These are phyloP conservation scores for Haliclona indistincta DNA, from an alignment of 37 sponge, comb jelly and placozoan species.

Conservation along the genomic window DNA sequence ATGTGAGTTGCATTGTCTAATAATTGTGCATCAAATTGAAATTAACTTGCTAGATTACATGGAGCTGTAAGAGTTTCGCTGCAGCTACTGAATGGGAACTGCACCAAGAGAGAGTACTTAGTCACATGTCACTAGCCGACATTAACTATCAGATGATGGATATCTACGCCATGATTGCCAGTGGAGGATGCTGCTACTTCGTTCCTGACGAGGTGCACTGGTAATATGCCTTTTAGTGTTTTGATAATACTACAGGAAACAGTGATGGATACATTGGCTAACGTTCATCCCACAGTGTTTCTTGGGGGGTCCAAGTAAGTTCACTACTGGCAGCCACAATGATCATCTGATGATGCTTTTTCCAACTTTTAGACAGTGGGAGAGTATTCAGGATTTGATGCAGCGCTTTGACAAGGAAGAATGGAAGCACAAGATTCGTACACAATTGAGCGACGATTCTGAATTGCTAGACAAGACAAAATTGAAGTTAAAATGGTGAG, in stretches of 20 bases:
- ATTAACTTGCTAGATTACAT: conserved; percentile 50
- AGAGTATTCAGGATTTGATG: no score
- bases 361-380: no score
- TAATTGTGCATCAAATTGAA: background rate
- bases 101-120: conserved; percentile 71
- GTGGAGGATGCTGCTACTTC: conserved; percentile 72
- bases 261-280: conserved; percentile 81
- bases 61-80: conserved; percentile 39
- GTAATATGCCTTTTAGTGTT: no score
- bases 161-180: conserved; percentile 52
- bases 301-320: conserved; percentile 87
- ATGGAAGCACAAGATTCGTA: no score
- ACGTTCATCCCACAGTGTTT: conserved; percentile 89
- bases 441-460: no score
- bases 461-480: no score
- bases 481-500: no score
- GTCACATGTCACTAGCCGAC: conserved; percentile 85
- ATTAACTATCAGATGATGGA: conserved; percentile 84
- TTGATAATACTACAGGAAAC: no score
- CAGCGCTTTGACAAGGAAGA: no score
- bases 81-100: conserved; percentile 15
- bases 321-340: background rate
- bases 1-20: conserved; percentile 59
- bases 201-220: no score
- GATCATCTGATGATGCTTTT: background rate